A percentile compares a stretch with the other conserved stretches of the same genome.
These are phyloP conservation scores for Pinna nobilis DNA, from an alignment of 1,140 invertebrate genomes.

Conservation along the genomic window DNA sequence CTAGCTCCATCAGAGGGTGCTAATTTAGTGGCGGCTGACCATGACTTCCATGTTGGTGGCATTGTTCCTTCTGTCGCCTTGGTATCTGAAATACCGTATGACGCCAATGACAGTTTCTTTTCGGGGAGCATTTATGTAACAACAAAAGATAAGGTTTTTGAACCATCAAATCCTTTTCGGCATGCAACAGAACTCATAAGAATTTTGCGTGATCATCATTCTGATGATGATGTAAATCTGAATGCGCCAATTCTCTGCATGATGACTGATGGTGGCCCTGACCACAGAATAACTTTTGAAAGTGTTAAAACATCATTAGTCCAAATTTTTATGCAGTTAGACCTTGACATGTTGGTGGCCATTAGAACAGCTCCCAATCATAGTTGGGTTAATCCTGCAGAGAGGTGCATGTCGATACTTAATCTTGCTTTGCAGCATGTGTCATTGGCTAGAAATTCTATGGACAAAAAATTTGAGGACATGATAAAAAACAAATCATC, in stretches of 20 bases:
- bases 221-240: conserved; percentile 14
- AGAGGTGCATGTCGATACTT: conserved; percentile 34
- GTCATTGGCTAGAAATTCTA: background rate
- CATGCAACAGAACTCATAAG: conserved; percentile 31
- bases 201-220: conserved; percentile 9
- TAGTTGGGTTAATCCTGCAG: conserved; percentile 29
- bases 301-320: conserved; percentile 36
- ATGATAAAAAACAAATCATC: conserved; percentile 11
- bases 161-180: conserved; percentile 26
- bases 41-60: conserved; percentile 30
- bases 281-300: conserved; percentile 40
- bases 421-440: conserved; percentile 21
- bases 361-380: conserved; percentile 35
- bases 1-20: conserved; percentile 9
- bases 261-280: conserved; percentile 47
- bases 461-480: conserved; percentile 14
- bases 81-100: conserved; percentile 13
- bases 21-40: conserved; percentile 9
- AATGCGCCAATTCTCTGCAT: conserved; percentile 22
- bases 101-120: conserved; percentile 17
- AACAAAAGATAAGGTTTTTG: conserved; percentile 29
- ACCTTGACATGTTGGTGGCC: conserved; percentile 30
- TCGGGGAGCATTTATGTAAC: conserved; percentile 8
- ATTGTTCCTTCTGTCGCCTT: conserved; percentile 30
- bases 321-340: conserved; percentile 20